Conservation (phyloP, 1,140 invertebrate species). For the Cydia amplana region DNA sequence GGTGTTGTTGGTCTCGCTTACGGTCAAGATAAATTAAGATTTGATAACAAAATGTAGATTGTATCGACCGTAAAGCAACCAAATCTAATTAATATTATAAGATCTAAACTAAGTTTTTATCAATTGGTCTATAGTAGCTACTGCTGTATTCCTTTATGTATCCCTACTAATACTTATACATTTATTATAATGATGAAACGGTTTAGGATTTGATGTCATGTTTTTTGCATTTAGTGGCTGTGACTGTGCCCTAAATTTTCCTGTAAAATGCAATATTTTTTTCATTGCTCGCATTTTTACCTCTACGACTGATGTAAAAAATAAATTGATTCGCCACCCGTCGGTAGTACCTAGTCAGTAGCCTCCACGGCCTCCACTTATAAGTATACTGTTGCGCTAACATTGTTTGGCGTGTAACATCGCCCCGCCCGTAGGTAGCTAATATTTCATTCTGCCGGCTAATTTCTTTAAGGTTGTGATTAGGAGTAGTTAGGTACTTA, state of each 20-base stretch:
- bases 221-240: no score
- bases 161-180: background rate
- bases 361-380: no score
- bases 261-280: no score
- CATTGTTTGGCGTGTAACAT: background rate
- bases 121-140: background rate
- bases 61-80: background rate
- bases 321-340: no score
- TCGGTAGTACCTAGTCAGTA: no score
- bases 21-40: conserved; percentile 61
- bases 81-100: conserved; percentile 28
- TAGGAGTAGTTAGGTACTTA: conserved; percentile 58
- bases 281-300: no score
- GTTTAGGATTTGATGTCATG: background rate
- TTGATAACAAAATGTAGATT: conserved; percentile 38
- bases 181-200: background rate
- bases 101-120: conserved; percentile 17
- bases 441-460: background rate
- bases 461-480: conserved; percentile 38
- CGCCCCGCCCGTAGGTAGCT: background rate
- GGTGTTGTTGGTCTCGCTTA: conserved; percentile 58
- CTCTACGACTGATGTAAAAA: no score
- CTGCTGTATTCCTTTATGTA: background rate
- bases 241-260: no score
- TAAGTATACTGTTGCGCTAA: background rate